Percentiles rank a stretch among this genome's conserved stretches.
Evolutionary conservation across 2,888 invertebrate genomes (phyloP).

Genomic region (Chloromyia formosa): DNA sequence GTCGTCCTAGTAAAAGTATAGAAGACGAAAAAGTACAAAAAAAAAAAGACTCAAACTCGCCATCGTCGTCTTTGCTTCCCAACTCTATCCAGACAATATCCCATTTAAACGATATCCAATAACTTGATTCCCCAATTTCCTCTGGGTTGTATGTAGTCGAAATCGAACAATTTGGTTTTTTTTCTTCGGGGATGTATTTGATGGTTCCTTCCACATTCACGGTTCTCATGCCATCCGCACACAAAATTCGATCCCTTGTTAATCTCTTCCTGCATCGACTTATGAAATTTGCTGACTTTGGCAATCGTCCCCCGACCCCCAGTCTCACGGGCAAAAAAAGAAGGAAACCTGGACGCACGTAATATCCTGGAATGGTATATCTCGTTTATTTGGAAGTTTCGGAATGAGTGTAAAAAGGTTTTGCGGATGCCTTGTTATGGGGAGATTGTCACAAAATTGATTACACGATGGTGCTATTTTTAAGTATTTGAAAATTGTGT

Average conservation of each 20-base stretch:
- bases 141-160: constrained; percentile 4
- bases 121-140: constrained; percentile 41
- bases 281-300: constrained; percentile 42
- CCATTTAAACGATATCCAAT: constrained; percentile 44
- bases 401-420: constrained; percentile 32
- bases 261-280: constrained; percentile 43
- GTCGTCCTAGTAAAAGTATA: too few species aligned
- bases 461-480: constrained; percentile 39
- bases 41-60: not conserved
- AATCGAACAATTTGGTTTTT: constrained; percentile 17
- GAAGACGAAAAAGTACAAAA: not conserved
- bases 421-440: constrained; percentile 42
- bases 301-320: not conserved
- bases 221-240: constrained; percentile 25
- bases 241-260: constrained; percentile 43
- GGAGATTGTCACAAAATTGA: constrained; percentile 43
- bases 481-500: constrained; percentile 24
- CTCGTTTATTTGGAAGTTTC: constrained; percentile 28
- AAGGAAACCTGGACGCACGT: constrained; percentile 10
- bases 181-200: constrained; percentile 6
- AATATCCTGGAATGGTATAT: constrained; percentile 36
- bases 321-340: not conserved
- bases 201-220: not conserved
- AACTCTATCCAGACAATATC: constrained; percentile 31
- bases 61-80: not conserved